phyloP scores from a whole-genome alignment of 2,888 invertebrate species.

The Athripsodes cinereus region DNA sequence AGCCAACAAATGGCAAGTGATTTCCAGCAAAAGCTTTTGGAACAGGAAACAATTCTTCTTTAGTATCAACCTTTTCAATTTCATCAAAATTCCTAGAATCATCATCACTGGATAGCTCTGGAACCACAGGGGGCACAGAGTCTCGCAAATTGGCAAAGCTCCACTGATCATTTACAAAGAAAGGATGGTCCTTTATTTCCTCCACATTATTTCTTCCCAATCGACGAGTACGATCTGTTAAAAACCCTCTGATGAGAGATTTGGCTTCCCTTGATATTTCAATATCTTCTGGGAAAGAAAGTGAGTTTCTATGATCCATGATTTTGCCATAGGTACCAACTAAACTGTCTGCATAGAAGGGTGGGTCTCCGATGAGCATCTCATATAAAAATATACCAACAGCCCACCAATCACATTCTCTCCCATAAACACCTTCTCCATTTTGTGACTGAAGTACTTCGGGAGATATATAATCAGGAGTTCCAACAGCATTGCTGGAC shows the following conservation, averaged over 20 bases:
- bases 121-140: conserved; percentile 94
- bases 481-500: conserved; percentile 97
- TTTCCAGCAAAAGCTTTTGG: conserved; percentile 98
- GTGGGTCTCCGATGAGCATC: conserved; percentile 98
- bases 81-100: conserved; percentile 99
- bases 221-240: conserved; percentile 85
- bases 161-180: conserved; percentile 97
- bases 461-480: conserved; percentile 98
- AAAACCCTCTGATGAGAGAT: conserved; percentile 85
- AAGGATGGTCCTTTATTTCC: conserved; percentile 91
- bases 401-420: conserved; percentile 99
- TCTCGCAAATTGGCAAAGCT: conserved; percentile 93
- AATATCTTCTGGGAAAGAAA: conserved; percentile 92
- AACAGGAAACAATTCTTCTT: conserved; percentile 91
- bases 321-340: conserved; percentile 98
- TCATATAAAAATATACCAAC: conserved; percentile 98
- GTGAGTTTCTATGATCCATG: conserved; percentile 96
- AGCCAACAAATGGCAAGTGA: conserved; percentile 97
- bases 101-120: conserved; percentile 91
- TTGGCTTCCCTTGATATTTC: conserved; percentile 86
- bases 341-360: conserved; percentile 97
- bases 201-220: conserved; percentile 88
- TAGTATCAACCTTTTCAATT: conserved; percentile 87
- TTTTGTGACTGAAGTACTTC: conserved; percentile 97
- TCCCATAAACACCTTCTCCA: conserved; percentile 90